phyloP scores from a whole-genome alignment of 2,113 vertebrate genomes.

The Bostrychus sinensis region DNA sequence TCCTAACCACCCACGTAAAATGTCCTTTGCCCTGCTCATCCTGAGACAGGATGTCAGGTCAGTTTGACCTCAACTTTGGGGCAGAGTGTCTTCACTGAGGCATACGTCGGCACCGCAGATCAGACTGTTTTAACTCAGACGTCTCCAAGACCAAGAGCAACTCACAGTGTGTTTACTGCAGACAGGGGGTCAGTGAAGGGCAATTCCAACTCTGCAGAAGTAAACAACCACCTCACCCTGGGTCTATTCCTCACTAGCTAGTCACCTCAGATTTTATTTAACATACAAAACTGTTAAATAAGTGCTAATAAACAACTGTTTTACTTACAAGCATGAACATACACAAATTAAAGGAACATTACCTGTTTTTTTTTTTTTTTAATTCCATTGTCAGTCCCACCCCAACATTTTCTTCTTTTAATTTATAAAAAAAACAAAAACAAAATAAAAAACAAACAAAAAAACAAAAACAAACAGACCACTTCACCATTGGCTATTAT shows the following conservation, averaged over 20 bases:
- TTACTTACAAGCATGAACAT: background rate
- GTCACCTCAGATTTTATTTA: slow-evolving; percentile 24
- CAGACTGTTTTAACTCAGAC: slow-evolving; percentile 22
- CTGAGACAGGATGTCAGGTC: slow-evolving; percentile 48
- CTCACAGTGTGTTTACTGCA: slow-evolving; percentile 24
- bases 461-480: too few species aligned
- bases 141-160: slow-evolving; percentile 33
- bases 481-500: too few species aligned
- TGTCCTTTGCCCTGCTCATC: slow-evolving; percentile 17
- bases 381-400: background rate
- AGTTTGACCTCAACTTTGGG: slow-evolving; percentile 48
- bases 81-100: slow-evolving; percentile 28
- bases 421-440: background rate
- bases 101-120: slow-evolving; percentile 15
- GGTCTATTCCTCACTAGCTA: slow-evolving; percentile 21
- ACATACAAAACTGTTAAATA: slow-evolving; percentile 22
- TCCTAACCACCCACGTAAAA: slow-evolving; percentile 30
- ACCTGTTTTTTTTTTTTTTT: background rate
- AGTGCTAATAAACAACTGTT: slow-evolving; percentile 3
- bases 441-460: too few species aligned
- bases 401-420: background rate
- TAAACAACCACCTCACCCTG: slow-evolving; percentile 52
- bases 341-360: background rate
- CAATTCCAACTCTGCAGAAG: slow-evolving; percentile 40
- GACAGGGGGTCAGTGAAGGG: slow-evolving; percentile 37